phyloP scores from a whole-genome alignment of 2,888 invertebrate genomes.

The Nymphalis polychloros region DNA sequence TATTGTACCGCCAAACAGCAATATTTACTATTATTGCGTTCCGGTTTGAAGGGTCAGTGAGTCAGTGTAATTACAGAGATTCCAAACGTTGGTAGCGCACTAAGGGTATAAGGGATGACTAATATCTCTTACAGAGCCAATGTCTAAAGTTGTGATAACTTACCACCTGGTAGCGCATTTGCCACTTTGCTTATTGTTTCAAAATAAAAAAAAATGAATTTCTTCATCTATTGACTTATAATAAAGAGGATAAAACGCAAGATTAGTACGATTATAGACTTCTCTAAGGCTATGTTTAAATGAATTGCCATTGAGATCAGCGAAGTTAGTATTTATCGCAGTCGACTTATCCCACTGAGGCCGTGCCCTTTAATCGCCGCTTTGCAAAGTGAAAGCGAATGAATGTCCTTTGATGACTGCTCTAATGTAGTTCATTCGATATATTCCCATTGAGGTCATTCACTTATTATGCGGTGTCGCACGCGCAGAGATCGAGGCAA shows the following conservation, averaged over 20 bases:
- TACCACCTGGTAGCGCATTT: no score
- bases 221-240: no score
- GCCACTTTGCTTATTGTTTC: no score
- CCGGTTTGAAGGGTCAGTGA: no score
- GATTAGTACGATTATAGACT: neutral
- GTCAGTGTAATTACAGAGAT: no score
- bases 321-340: neutral
- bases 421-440: conserved; percentile 33
- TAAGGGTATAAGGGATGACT: no score
- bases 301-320: conserved; percentile 1
- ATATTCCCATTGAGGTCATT: conserved; percentile 32
- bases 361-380: conserved; percentile 13
- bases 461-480: conserved; percentile 28
- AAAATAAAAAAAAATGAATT: no score
- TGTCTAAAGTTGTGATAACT: neutral
- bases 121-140: neutral
- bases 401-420: conserved; percentile 25
- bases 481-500: conserved; percentile 28
- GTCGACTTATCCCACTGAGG: neutral
- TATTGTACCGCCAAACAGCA: no score
- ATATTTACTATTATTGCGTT: no score
- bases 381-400: conserved; percentile 30
- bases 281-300: neutral
- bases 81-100: no score
- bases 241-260: no score